Conservation (phyloP, 2,113 vertebrate genomes). For the Apodemus sylvaticus region DNA sequence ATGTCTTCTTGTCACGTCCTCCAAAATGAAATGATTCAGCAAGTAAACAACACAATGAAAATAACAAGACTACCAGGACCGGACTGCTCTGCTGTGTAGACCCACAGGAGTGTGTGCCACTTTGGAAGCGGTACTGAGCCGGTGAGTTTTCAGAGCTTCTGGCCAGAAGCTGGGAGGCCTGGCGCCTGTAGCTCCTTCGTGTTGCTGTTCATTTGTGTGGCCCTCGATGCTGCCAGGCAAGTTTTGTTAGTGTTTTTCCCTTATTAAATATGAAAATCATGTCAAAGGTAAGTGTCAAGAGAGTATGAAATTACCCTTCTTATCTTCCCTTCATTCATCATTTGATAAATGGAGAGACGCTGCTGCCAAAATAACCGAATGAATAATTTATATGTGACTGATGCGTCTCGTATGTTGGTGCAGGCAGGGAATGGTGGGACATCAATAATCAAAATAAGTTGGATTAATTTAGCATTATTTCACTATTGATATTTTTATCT, state of each 20-base stretch:
- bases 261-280: conserved; percentile 89
- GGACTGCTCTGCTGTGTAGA: background rate
- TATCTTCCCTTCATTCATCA: conserved; percentile 88
- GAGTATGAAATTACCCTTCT: conserved; percentile 87
- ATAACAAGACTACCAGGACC: too few species aligned
- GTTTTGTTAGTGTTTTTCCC: conserved; percentile 83
- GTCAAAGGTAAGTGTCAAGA: conserved; percentile 90
- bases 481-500: conserved; percentile 87
- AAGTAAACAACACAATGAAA: background rate
- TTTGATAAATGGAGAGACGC: conserved; percentile 89
- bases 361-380: conserved; percentile 90
- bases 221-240: conserved; percentile 69
- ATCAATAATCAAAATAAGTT: conserved; percentile 91
- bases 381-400: conserved; percentile 92
- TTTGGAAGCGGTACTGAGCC: background rate
- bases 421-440: conserved; percentile 90
- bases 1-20: background rate
- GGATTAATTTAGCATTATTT: conserved; percentile 88
- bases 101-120: background rate
- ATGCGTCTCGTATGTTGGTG: conserved; percentile 88
- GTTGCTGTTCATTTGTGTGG: conserved; percentile 41
- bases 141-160: background rate
- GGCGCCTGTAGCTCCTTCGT: background rate
- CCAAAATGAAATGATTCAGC: background rate
- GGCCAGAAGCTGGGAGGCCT: background rate